Percentiles rank a stretch among this genome's conserved stretches.
phyloP scores from a whole-genome alignment of 2,797 vertebrate genomes.

The Myotis vivesi region DNA sequence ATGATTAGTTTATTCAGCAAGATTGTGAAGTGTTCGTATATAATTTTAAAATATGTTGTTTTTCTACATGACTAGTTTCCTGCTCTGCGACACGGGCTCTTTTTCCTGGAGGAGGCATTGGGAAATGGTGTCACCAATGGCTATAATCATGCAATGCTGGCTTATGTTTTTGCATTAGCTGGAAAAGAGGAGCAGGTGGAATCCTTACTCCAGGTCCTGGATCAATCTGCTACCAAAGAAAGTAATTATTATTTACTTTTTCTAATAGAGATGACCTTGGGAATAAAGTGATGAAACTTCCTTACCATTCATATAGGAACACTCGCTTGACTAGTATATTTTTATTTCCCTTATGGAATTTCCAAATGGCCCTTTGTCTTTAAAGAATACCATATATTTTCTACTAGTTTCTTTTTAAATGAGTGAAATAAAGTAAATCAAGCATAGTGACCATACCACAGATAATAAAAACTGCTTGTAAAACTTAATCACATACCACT shows the following conservation, averaged over 20 bases:
- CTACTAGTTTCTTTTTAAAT: not conserved
- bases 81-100: slow-evolving; percentile 77
- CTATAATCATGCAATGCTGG: slow-evolving; percentile 87
- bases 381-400: not conserved
- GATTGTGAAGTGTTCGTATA: not conserved
- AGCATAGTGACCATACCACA: not conserved
- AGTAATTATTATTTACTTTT: slow-evolving; percentile 28
- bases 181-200: slow-evolving; percentile 50
- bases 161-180: slow-evolving; percentile 89
- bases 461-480: not conserved
- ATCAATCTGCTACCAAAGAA: slow-evolving; percentile 64
- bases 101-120: slow-evolving; percentile 78
- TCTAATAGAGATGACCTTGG: not conserved
- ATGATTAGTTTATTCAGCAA: not conserved
- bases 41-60: not conserved
- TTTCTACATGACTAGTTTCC: slow-evolving; percentile 74
- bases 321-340: not conserved
- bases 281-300: not conserved
- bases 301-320: not conserved
- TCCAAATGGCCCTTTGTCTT: not conserved
- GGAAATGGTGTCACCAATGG: slow-evolving; percentile 75
- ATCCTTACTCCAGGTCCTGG: slow-evolving; percentile 71
- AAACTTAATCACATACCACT: not conserved
- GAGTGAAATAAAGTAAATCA: not conserved
- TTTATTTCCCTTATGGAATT: not conserved